phyloP scores from a whole-genome alignment of 2,113 vertebrate species.

The Phalacrocorax carbo region DNA sequence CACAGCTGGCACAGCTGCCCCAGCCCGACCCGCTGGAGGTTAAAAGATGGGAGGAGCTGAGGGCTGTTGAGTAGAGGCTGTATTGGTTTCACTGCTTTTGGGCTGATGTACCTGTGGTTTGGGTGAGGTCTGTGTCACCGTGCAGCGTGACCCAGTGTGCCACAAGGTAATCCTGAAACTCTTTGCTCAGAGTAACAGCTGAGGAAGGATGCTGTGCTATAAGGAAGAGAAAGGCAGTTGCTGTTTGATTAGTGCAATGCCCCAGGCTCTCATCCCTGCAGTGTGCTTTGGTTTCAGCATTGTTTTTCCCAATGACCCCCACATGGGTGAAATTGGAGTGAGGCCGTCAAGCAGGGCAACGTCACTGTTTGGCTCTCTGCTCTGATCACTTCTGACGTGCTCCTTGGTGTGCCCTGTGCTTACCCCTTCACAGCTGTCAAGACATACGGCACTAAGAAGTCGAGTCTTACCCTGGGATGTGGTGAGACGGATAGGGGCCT shows the following conservation, averaged over 20 bases:
- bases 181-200: not conserved
- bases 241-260: not conserved
- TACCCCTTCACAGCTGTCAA: not conserved
- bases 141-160: fast-evolving
- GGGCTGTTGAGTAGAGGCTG: not conserved
- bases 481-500: not conserved
- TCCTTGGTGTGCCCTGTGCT: not conserved
- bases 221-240: not conserved
- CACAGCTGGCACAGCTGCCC: not conserved
- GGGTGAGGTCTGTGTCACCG: not conserved
- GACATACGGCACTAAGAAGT: not conserved
- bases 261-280: not conserved
- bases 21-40: not conserved
- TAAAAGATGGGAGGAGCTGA: not conserved
- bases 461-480: not conserved
- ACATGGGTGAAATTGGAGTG: not conserved
- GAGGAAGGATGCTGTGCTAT: not conserved
- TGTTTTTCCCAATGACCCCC: not conserved
- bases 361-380: not conserved
- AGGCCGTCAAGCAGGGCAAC: not conserved
- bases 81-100: fast-evolving
- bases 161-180: not conserved
- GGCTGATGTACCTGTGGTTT: not conserved
- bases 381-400: not conserved
- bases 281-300: not conserved